Base-by-base conservation (phyloP, 2,113 vertebrate genomes). In the Sylvietta virens region DNA sequence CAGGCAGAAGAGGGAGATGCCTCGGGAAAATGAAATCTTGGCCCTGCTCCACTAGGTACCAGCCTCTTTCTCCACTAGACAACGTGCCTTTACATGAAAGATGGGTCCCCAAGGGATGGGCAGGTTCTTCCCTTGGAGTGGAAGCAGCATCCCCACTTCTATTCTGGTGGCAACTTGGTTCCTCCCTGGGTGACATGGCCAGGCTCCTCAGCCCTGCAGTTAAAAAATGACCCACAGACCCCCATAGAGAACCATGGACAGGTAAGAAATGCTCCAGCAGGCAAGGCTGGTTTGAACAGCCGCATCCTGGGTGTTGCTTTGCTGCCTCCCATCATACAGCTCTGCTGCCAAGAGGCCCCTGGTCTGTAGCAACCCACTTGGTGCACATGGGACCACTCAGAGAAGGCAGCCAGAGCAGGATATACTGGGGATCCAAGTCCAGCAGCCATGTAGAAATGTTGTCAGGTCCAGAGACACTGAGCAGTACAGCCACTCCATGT, bases 321-420 rank as follows among this genome's bases (percentile, higher is more conserved):
- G 33, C 44, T 0, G 0, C 39, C 28, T 44, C 33, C 37, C 27
- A 39, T 16, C 23, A 33, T 3, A 4, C 37, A 58, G 28, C 45
- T 39, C 37, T 39, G n/a, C 51, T 57, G 77, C 67, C 53, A n/a
- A 28, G 44, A 66, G 60, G 44, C 17, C 27, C 17, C 45, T 9
- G 18, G 33, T 12, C 62, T 53, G 45, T 0, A 39, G 45, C 22
- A 60, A 39, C 30, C 28, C 45, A 28, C 9, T 2, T 8, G 20
- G 61, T 13, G 12, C 44, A 30, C 0, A 1, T 26, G 37, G 37
- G 16, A 31, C 7, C 19, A 19, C 7, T 11, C 27, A 11, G 14
- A 22, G 54, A 35, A 27, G 26, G 51, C 17, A 85, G 31, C 10
- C 62, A 66, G 44, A 26, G 13, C 23, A 74, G 50, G 15, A 30